Evolutionary conservation across 2,888 invertebrate species (phyloP).

Genomic region (Himalopsyche kuldschensis): DNA sequence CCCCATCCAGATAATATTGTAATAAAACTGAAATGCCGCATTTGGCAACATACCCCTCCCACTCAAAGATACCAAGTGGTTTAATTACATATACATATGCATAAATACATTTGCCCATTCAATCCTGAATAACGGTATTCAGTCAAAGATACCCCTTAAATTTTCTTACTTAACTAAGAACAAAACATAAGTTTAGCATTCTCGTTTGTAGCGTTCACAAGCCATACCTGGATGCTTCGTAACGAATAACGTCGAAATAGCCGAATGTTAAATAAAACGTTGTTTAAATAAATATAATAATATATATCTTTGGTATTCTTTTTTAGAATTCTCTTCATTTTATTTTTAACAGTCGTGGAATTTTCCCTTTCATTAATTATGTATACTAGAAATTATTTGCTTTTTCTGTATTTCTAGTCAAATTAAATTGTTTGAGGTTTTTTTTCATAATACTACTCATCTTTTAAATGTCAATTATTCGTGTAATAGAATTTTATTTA

Average conservation of each 20-base stretch:
- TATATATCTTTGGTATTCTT: too few species aligned
- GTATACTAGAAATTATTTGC: too few species aligned
- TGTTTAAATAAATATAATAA: too few species aligned
- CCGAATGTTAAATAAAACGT: too few species aligned
- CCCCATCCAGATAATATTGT: not conserved
- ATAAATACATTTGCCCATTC: not conserved
- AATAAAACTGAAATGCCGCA: not conserved
- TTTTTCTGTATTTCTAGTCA: too few species aligned
- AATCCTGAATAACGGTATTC: not conserved
- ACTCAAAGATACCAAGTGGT: not conserved
- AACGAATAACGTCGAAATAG: not conserved
- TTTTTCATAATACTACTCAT: too few species aligned
- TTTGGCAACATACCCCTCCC: not conserved
- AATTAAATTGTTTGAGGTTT: too few species aligned
- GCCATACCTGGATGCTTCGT: not conserved
- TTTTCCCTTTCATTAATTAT: too few species aligned
- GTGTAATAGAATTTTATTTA: too few species aligned
- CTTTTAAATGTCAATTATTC: too few species aligned
- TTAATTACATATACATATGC: not conserved
- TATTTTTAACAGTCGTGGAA: too few species aligned
- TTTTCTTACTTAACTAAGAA: not conserved
- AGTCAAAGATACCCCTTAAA: not conserved
- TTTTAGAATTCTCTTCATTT: too few species aligned
- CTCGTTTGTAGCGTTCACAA: not conserved
- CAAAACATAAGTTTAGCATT: not conserved